phyloP scores from a whole-genome alignment of 2,113 vertebrate genomes.

The Grallaria varia region DNA sequence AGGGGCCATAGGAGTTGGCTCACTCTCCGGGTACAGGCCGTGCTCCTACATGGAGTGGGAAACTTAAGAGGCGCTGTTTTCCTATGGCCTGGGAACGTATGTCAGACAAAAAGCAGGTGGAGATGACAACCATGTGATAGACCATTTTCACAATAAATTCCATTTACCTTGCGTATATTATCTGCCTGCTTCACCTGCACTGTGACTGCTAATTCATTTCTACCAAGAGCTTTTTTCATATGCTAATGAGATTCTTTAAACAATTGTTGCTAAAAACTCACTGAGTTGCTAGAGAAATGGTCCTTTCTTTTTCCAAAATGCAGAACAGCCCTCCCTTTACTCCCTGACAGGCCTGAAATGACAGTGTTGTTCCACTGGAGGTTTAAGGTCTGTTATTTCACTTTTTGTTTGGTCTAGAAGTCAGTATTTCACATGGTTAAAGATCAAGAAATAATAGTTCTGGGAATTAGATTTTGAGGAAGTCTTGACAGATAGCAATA shows the following conservation, averaged over 20 bases:
- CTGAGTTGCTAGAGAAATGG: not conserved
- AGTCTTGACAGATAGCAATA: not conserved
- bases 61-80: not conserved
- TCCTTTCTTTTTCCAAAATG: not conserved
- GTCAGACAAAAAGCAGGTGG: not conserved
- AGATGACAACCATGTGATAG: not conserved
- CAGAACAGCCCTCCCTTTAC: not conserved
- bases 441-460: not conserved
- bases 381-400: conserved; percentile 17
- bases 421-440: not conserved
- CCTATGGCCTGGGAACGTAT: not conserved
- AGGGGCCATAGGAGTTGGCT: not conserved
- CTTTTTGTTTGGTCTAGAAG: not conserved
- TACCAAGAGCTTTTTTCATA: conserved; percentile 40
- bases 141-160: not conserved
- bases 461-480: not conserved
- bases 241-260: conserved; percentile 53
- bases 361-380: not conserved
- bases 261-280: conserved; percentile 38
- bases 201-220: conserved; percentile 39
- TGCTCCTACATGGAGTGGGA: not conserved
- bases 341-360: not conserved
- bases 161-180: conserved; percentile 30
- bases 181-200: conserved; percentile 35
- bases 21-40: not conserved